A percentile compares a stretch with the other conserved stretches of the same genome.
phyloP scores from a whole-genome alignment of 2,113 vertebrate species.

The Pampusana beccarii region DNA sequence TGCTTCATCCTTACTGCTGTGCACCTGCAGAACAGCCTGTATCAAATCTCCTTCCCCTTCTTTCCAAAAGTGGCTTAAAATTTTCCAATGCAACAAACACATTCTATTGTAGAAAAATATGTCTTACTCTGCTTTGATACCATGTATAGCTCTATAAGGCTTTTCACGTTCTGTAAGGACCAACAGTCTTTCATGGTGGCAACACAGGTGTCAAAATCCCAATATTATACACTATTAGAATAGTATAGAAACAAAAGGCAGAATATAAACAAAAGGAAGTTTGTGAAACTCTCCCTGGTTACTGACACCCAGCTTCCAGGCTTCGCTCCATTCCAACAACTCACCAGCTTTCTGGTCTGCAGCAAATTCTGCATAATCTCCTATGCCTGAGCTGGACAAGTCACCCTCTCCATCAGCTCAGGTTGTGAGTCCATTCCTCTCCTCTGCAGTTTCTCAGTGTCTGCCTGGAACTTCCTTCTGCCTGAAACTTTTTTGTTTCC shows the following conservation, averaged over 20 bases:
- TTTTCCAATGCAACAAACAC: neutral
- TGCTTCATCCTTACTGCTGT: neutral
- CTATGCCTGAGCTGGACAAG: neutral
- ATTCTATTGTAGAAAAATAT: neutral
- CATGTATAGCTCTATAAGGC: neutral
- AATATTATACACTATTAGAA: neutral
- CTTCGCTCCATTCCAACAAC: neutral
- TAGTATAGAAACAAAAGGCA: neutral
- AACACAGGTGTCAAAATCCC: neutral
- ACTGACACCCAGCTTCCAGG: neutral
- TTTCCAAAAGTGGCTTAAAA: neutral
- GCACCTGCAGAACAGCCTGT: neutral
- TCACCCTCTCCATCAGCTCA: neutral
- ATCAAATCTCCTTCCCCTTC: neutral
- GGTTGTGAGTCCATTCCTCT: neutral
- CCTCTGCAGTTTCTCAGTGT: neutral
- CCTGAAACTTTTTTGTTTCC: neutral
- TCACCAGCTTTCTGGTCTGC: neutral
- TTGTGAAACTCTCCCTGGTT: neutral
- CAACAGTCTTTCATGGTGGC: neutral
- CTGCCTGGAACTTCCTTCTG: neutral
- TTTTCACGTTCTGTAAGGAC: neutral
- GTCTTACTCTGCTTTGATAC: neutral
- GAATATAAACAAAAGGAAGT: neutral
- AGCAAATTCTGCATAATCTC: neutral